Evolutionary conservation across 2,888 invertebrate genomes (phyloP).

Genomic region (Drosophila niveifrons): DNA sequence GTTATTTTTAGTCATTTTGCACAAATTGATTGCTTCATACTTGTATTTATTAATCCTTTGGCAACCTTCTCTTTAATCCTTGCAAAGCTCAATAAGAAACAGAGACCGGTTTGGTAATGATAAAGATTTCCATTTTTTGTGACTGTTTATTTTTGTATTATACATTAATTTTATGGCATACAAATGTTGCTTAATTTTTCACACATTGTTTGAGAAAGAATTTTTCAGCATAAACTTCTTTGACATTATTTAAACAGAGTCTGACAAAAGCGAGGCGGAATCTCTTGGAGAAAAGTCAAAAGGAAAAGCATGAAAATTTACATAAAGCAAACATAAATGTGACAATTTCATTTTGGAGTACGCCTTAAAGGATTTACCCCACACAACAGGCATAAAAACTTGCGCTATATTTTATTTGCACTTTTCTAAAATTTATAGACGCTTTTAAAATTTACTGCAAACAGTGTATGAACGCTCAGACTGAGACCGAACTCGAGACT

Average conservation of each 20-base stretch:
- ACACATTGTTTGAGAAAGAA: constrained; percentile 26
- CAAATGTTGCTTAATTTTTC: constrained; percentile 32
- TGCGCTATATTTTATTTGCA: constrained; percentile 78
- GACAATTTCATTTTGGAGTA: constrained; percentile 71
- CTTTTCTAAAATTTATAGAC: constrained; percentile 78
- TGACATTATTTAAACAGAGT: constrained; percentile 6
- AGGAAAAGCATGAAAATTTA: constrained; percentile 52
- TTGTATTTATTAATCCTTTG: neutral
- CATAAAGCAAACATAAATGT: constrained; percentile 79
- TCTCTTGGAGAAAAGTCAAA: constrained; percentile 33
- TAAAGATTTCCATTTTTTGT: neutral
- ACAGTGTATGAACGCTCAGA: constrained; percentile 19
- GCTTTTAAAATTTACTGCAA: constrained; percentile 75
- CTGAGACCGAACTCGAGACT: too few species aligned
- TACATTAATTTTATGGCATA: neutral
- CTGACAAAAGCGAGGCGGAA: neutral
- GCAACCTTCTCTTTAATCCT: neutral
- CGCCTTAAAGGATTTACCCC: constrained; percentile 75
- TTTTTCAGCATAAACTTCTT: constrained; percentile 11
- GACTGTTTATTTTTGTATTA: neutral
- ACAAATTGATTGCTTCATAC: neutral
- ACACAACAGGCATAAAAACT: constrained; percentile 55
- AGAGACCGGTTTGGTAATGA: neutral
- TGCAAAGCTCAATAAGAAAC: too few species aligned
- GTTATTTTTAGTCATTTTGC: neutral